A percentile compares a stretch with the other conserved stretches of the same genome.
Evolutionary conservation across 2,797 vertebrate genomes (phyloP).

Genomic region (Discoglossus pictus): DNA sequence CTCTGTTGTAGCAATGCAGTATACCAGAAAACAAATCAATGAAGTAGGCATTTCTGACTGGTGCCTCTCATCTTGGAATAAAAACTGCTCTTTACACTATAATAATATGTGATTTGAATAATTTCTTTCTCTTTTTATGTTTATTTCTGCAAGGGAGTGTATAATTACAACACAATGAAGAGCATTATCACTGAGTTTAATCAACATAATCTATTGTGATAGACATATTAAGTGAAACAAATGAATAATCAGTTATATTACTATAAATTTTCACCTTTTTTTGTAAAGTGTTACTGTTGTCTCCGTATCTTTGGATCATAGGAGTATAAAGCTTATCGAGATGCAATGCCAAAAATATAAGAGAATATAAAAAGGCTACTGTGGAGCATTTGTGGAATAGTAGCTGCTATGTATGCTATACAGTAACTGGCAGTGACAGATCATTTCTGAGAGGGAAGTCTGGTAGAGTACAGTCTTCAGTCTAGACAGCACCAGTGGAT

Average conservation of each 20-base stretch:
- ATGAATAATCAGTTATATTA: too few relatives aligned
- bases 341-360: slow-evolving; percentile 4
- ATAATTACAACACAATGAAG: too few relatives aligned
- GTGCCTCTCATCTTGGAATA: neutral
- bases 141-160: too few relatives aligned
- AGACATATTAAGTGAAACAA: neutral
- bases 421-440: slow-evolving; percentile 45
- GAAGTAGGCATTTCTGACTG: slow-evolving; percentile 4
- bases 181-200: too few relatives aligned
- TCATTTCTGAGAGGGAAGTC: slow-evolving; percentile 40
- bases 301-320: neutral
- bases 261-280: too few relatives aligned
- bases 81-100: neutral
- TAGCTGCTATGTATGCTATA: slow-evolving; percentile 35
- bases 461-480: slow-evolving; percentile 42
- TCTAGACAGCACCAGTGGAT: slow-evolving; percentile 43
- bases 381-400: slow-evolving; percentile 20
- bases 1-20: slow-evolving; percentile 40
- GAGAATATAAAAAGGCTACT: slow-evolving; percentile 1
- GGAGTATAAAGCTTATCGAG: slow-evolving; percentile 11
- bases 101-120: neutral
- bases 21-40: slow-evolving; percentile 32
- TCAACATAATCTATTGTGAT: neutral
- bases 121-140: neutral
- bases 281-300: too few relatives aligned